Evolutionary conservation across 1,140 invertebrate genomes (phyloP), one percentile per base, ranked within the genome.

Genomic region (Drosophila sucinea): DNA sequence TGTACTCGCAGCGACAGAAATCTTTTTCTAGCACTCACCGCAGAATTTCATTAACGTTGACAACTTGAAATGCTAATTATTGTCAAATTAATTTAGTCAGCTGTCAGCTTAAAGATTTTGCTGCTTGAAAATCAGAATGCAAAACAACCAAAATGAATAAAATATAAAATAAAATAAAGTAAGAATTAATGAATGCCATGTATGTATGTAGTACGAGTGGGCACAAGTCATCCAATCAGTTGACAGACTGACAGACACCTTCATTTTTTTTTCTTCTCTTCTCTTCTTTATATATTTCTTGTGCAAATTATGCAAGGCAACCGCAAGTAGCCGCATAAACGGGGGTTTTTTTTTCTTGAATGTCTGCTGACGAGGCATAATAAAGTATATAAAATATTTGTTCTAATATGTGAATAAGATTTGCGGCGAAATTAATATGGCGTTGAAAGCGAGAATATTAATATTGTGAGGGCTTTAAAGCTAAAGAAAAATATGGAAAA

Each of bases 51-150:
- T 90, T 89, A 91, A 82, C 86, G 86, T 70, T 91, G 90, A 91
- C 90, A 91, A 91, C 83, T 90, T 91, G 90, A 91, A 91, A 91
- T 91, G 90, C 86, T 91, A 91, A 91, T 91, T 91, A 91, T 91
- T 91, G 90, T 91, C 90, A 91, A 91, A 91, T 91, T 91, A 90
- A 91, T 91, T 91, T 91, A 91, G 90, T 90, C 83, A 79, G 77
- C 86, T 91, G 90, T 91, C 90, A 90, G 83, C 90, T 91, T 90
- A 91, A 91, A 90, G 81, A 73, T 79, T 77, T 77, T 70, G 44
- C 23, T 51, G 23, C 44, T 51, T 25, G 44, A 51, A 51, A 51
- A 51, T 51, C 44, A 51, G 27, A 47, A 47, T 80, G 33, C 57
- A 70, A 80, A 77, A 76, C 35, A 60, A 57, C 57, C 70, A 79